Evolutionary conservation across 1,140 invertebrate species (phyloP).

Genomic region (Drosophila willistoni): DNA sequence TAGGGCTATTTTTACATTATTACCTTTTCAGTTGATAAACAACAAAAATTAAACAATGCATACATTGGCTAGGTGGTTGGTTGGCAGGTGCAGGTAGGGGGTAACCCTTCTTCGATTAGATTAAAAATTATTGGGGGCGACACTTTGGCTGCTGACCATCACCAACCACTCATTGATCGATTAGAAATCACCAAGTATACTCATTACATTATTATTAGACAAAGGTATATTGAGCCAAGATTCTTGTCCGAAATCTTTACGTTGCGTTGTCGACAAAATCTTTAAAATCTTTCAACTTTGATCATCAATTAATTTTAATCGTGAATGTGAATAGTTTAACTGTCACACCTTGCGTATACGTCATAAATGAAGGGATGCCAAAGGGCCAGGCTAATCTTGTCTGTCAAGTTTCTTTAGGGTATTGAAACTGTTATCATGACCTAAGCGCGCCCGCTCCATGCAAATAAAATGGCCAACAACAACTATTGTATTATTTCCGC

Average conservation of each 20-base stretch:
- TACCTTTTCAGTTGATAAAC: constrained; percentile 8
- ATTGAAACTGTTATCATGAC: too few relatives aligned
- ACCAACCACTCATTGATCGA: background rate
- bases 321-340: too few relatives aligned
- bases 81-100: background rate
- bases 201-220: background rate
- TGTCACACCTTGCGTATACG: too few relatives aligned
- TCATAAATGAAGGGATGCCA: too few relatives aligned
- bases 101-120: constrained; percentile 47
- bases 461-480: too few relatives aligned
- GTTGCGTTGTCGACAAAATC: too few relatives aligned
- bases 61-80: background rate
- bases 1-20: constrained; percentile 52
- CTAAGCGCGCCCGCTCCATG: too few relatives aligned
- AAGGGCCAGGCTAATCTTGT: too few relatives aligned
- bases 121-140: constrained; percentile 37
- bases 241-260: too few relatives aligned
- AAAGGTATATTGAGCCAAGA: constrained; percentile 1
- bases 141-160: constrained; percentile 34
- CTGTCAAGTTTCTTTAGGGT: too few relatives aligned
- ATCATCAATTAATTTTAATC: too few relatives aligned
- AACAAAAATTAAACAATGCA: background rate
- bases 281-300: too few relatives aligned
- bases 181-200: background rate
- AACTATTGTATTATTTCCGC: constrained; percentile 44